Evolutionary conservation across 2,888 invertebrate genomes (phyloP).

Genomic region (Chymomyza fuscimana): DNA sequence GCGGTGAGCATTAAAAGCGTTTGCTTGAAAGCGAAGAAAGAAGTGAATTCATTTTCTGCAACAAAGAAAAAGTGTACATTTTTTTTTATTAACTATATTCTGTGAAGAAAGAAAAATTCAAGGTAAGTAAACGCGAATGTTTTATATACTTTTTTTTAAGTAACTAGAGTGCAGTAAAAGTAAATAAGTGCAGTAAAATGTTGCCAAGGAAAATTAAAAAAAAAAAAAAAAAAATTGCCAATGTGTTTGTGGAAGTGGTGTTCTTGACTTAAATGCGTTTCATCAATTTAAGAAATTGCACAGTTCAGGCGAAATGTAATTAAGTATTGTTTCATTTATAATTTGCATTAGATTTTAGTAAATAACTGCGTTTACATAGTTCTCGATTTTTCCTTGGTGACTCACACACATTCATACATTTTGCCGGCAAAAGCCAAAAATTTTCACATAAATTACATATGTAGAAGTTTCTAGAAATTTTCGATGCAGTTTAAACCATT

Average conservation of each 20-base stretch:
- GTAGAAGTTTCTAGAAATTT: slow-evolving; percentile 4
- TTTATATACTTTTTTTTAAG: background rate
- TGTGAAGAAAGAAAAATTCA: slow-evolving; percentile 53
- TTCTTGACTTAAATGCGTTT: slow-evolving; percentile 8
- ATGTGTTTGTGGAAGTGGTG: background rate
- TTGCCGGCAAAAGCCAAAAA: background rate
- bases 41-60: slow-evolving; percentile 52
- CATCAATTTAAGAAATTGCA: background rate
- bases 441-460: too few species aligned
- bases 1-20: slow-evolving; percentile 40
- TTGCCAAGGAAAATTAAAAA: background rate
- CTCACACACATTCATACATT: background rate
- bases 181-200: background rate
- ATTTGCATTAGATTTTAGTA: background rate
- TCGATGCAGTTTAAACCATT: background rate
- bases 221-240: background rate
- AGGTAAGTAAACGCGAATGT: slow-evolving; percentile 54
- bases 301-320: background rate
- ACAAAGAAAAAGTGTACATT: slow-evolving; percentile 45
- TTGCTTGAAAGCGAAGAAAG: slow-evolving; percentile 27
- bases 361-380: background rate
- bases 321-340: background rate
- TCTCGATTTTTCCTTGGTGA: background rate
- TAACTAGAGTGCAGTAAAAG: background rate
- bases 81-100: slow-evolving; percentile 47